Conservation (phyloP, 2,888 invertebrate genomes). For the Microchrysa polita region DNA sequence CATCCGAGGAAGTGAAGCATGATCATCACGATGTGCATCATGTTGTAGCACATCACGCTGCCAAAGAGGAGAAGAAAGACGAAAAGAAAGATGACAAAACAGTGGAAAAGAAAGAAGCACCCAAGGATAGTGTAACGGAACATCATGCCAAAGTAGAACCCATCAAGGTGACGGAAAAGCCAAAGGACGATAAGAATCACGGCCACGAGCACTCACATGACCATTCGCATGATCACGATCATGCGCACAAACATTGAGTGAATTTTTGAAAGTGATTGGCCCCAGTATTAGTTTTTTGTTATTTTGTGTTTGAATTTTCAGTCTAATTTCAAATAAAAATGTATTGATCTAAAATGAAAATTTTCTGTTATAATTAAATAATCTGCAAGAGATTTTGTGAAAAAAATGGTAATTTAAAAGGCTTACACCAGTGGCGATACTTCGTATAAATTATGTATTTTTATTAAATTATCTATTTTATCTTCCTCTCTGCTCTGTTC, state of each 20-base stretch:
- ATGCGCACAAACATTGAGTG: background rate
- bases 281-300: too few species aligned
- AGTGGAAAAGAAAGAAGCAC: background rate
- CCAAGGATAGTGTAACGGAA: background rate
- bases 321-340: too few species aligned
- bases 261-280: too few species aligned
- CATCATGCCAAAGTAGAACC: background rate
- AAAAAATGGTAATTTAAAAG: too few species aligned
- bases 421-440: too few species aligned
- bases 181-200: slow-evolving; percentile 15
- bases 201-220: background rate
- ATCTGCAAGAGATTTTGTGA: too few species aligned
- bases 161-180: background rate
- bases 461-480: too few species aligned
- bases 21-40: background rate
- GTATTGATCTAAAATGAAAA: too few species aligned
- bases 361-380: too few species aligned
- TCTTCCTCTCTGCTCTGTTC: too few species aligned
- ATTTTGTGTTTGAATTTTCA: too few species aligned
- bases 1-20: background rate
- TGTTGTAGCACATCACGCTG: background rate
- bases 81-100: background rate
- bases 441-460: too few species aligned
- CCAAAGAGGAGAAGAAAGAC: background rate
- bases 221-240: background rate